phyloP scores from a whole-genome alignment of 2,113 vertebrate species.

The Phoxinus phoxinus region DNA sequence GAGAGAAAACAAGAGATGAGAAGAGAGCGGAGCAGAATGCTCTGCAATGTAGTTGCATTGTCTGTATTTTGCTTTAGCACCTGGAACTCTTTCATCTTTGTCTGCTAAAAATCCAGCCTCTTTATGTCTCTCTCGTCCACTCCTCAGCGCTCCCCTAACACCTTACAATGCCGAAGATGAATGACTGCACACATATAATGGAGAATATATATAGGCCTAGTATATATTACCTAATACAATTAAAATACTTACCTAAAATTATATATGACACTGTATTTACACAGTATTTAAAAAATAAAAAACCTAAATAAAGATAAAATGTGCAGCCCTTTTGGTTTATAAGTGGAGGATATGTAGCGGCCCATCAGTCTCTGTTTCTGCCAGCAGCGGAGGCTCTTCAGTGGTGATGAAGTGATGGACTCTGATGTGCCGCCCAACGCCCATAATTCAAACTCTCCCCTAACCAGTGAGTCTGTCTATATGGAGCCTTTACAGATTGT shows the following conservation, averaged over 20 bases:
- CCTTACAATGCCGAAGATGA: neutral
- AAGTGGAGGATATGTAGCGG: slow-evolving; percentile 32
- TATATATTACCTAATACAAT: neutral
- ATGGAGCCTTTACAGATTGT: slow-evolving; percentile 45
- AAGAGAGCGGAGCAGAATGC: slow-evolving; percentile 32
- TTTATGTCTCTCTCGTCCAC: slow-evolving; percentile 7
- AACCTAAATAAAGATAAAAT: slow-evolving; percentile 58
- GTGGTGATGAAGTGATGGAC: slow-evolving; percentile 47
- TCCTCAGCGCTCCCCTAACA: neutral
- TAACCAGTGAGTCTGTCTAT: slow-evolving; percentile 35
- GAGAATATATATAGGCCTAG: neutral
- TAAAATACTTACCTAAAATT: neutral
- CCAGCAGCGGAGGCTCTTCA: slow-evolving; percentile 46
- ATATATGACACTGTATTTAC: neutral
- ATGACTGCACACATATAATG: neutral
- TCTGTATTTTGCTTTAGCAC: slow-evolving; percentile 34
- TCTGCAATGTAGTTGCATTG: slow-evolving; percentile 41
- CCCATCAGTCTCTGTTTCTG: slow-evolving; percentile 57
- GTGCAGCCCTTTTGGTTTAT: slow-evolving; percentile 59
- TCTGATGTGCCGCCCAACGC: slow-evolving; percentile 35
- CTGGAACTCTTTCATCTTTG: slow-evolving; percentile 49
- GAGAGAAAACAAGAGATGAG: slow-evolving; percentile 21
- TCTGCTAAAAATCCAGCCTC: slow-evolving; percentile 23
- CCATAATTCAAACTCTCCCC: slow-evolving; percentile 46
- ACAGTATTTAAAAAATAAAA: neutral